Evolutionary conservation across 2,888 invertebrate species (phyloP), one percentile per base, ranked within the genome.

Genomic region (Meloe dianella): DNA sequence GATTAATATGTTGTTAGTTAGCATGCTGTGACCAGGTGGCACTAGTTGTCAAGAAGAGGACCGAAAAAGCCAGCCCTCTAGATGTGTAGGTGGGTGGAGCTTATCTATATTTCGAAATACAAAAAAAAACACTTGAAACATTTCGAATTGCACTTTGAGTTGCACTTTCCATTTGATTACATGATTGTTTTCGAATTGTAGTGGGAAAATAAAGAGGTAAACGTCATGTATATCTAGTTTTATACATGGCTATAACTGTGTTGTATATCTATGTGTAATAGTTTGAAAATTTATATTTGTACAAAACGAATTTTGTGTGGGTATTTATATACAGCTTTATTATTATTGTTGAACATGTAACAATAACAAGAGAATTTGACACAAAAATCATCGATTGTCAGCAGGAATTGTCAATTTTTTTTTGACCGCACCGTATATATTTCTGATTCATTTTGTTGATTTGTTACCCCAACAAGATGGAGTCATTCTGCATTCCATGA

Each of bases 31-130:
- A 74, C 73, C 71, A 78, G 82, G 77, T 80, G 81, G 79, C 81
- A 77, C 77, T 81, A 82, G 78, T 75, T 83, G 78, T 79, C 82
- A 78, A 80, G 80, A 77, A 71, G 70, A 69, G 74, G 68, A 75
- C 79, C 68, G 74, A 17, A 32, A 63, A 61, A 60, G 80, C 78
- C 79, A 74, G 76, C 78, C 76, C 74, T 74, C 68, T 41, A 41
- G 61, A 68, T 68, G 57, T 74, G 70, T 57, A 65, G 73, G 71
- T 72, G 77, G 82, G 82, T 75, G 83, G 81, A 78, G 82, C 79
- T 70, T 77, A 71, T 74, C 74, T 72, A 70, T 72, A 68, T 73
- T 74, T 77, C 75, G 78, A 76, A 72, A 77, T 61, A 75, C 68
- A 71, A 68, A 73, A 1, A 24, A 17, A 57, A 24, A 57, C 10